phyloP scores from a whole-genome alignment of 2,888 invertebrate species.

The Himalopsyche tibetana region DNA sequence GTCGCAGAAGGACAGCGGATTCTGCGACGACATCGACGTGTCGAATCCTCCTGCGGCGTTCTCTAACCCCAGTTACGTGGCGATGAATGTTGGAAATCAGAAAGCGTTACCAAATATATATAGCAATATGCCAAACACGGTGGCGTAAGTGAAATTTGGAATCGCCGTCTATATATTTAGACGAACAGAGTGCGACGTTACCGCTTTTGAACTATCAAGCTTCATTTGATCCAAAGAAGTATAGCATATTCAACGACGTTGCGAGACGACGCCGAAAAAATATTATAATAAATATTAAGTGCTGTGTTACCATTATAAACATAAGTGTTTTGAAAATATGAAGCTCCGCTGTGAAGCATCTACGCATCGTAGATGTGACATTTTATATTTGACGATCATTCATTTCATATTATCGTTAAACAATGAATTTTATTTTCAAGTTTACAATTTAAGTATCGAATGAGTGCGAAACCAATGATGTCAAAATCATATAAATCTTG shows the following conservation, averaged over 20 bases:
- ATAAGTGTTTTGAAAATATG: too few relatives aligned
- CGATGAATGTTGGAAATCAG: conserved; percentile 67
- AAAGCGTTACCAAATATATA: conserved; percentile 56
- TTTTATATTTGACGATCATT: too few relatives aligned
- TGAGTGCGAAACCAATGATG: background rate
- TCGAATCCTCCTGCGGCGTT: conserved; percentile 68
- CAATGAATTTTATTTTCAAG: too few relatives aligned
- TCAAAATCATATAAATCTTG: background rate
- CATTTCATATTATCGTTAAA: too few relatives aligned
- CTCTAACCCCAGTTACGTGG: conserved; percentile 71
- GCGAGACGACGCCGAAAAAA: too few relatives aligned
- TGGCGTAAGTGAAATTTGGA: conserved; percentile 41
- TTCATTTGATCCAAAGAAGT: conserved; percentile 18
- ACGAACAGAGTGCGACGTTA: too few relatives aligned
- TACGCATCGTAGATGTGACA: too few relatives aligned
- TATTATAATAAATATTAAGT: background rate
- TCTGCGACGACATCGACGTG: conserved; percentile 66
- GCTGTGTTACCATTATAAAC: background rate
- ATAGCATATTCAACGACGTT: background rate
- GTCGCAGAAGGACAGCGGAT: conserved; percentile 74
- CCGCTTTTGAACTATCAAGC: too few relatives aligned
- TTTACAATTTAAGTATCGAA: too few relatives aligned
- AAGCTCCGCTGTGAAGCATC: too few relatives aligned
- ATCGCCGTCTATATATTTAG: too few relatives aligned
- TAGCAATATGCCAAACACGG: conserved; percentile 58